These are phyloP conservation scores for Pogonomyrmex barbatus DNA, from an alignment of 1,140 invertebrate genomes.

Conservation along the genomic window DNA sequence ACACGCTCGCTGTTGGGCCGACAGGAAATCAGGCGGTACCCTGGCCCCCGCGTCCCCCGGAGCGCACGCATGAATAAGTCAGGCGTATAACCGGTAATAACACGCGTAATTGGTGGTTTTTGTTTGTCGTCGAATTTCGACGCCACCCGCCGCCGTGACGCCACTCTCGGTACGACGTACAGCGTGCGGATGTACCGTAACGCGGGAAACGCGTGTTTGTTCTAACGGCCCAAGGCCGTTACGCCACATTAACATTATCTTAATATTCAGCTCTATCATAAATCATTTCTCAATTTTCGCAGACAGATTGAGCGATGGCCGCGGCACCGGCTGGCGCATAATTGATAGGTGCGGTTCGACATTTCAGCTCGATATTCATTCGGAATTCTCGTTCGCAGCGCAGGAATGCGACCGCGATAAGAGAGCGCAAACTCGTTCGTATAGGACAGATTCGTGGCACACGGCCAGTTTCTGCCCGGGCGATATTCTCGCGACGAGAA, in stretches of 20 bases:
- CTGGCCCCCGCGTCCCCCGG: slow-evolving; percentile 39
- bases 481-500: slow-evolving; percentile 7
- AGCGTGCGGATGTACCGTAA: slow-evolving; percentile 18
- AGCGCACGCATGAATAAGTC: slow-evolving; percentile 58
- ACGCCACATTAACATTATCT: not conserved
- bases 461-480: not conserved
- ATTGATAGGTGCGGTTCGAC: slow-evolving; percentile 12
- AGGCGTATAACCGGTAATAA: slow-evolving; percentile 62
- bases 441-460: slow-evolving; percentile 18
- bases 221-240: slow-evolving; percentile 33
- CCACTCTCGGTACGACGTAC: not conserved
- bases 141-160: slow-evolving; percentile 48
- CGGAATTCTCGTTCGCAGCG: not conserved
- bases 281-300: slow-evolving; percentile 1
- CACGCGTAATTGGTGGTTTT: slow-evolving; percentile 57
- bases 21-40: slow-evolving; percentile 54
- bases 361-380: slow-evolving; percentile 31
- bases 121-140: slow-evolving; percentile 63
- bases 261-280: not conserved
- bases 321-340: not conserved
- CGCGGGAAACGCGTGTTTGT: slow-evolving; percentile 3
- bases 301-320: not conserved
- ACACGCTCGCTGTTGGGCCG: slow-evolving; percentile 58
- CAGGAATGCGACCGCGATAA: slow-evolving; percentile 28
- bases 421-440: slow-evolving; percentile 21